A percentile compares a stretch with the other conserved stretches of the same genome.
Conservation (phyloP, 1,140 invertebrate genomes). For the Drosophila gunungcola region DNA sequence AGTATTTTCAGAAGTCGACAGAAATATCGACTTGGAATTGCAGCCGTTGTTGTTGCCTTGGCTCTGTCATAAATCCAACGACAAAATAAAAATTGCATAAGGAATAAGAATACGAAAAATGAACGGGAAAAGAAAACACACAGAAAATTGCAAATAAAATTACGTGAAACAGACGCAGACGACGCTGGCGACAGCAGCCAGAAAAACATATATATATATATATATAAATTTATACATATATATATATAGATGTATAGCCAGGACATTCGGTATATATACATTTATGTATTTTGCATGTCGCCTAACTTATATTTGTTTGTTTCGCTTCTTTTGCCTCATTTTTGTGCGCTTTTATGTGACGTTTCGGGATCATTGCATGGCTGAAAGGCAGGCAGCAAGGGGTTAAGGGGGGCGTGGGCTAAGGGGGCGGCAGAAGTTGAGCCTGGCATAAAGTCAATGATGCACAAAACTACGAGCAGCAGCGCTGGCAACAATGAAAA, state of each 20-base stretch:
- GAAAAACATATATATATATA: slow-evolving; percentile 14
- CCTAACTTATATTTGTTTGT: slow-evolving; percentile 67
- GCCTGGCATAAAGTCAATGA: slow-evolving; percentile 65
- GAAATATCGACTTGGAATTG: slow-evolving; percentile 48
- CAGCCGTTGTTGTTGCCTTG: slow-evolving; percentile 2
- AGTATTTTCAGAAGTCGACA: slow-evolving; percentile 20
- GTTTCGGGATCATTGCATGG: slow-evolving; percentile 64
- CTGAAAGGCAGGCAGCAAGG: slow-evolving; percentile 8
- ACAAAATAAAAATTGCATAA: slow-evolving; percentile 50
- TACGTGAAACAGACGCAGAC: slow-evolving; percentile 54
- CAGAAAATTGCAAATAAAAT: slow-evolving; percentile 54
- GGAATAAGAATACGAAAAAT: slow-evolving; percentile 38
- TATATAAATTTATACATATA: neutral
- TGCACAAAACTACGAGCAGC: slow-evolving; percentile 57
- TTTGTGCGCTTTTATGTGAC: slow-evolving; percentile 39
- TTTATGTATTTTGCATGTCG: slow-evolving; percentile 55
- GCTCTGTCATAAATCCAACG: slow-evolving; percentile 48
- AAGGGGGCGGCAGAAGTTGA: slow-evolving; percentile 25
- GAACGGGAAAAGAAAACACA: slow-evolving; percentile 16
- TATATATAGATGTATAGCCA: neutral
- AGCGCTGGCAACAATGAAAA: slow-evolving; percentile 29
- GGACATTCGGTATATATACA: slow-evolving; percentile 1
- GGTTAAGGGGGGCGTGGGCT: neutral
- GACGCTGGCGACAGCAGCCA: slow-evolving; percentile 45
- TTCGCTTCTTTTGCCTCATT: slow-evolving; percentile 28